These are phyloP conservation scores for Acyrthosiphon pisum DNA, from an alignment of 1,140 invertebrate species.

Conservation along the genomic window DNA sequence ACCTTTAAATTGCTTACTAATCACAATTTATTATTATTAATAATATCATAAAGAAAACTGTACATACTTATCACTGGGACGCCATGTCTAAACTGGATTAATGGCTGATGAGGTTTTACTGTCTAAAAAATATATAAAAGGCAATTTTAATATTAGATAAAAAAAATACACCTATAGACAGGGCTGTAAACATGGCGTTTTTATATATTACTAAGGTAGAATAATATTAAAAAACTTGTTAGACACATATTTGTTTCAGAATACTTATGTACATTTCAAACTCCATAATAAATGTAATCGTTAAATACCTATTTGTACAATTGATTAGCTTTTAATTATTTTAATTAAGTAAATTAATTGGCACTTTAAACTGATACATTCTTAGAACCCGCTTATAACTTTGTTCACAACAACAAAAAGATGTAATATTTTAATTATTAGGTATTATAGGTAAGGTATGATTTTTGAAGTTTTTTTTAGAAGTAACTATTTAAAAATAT, in stretches of 20 bases:
- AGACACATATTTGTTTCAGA: background rate
- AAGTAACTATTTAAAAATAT: too few species aligned
- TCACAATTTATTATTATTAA: background rate
- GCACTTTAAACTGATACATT: too few species aligned
- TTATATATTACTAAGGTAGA: background rate
- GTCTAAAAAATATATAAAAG: constrained; percentile 6
- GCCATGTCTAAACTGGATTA: constrained; percentile 28
- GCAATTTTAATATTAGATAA: background rate
- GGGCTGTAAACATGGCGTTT: background rate
- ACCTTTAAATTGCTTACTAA: background rate
- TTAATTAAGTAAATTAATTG: background rate
- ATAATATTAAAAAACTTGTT: background rate
- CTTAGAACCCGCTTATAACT: too few species aligned
- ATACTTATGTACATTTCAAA: background rate
- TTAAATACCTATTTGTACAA: background rate
- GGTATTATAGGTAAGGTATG: too few species aligned
- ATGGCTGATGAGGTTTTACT: constrained; percentile 41
- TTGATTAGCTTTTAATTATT: background rate
- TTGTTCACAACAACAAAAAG: too few species aligned
- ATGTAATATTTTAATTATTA: too few species aligned
- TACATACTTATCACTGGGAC: constrained; percentile 25
- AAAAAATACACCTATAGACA: background rate
- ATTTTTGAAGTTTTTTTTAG: too few species aligned
- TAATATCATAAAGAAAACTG: background rate
- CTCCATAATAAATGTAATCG: background rate